Evolutionary conservation across 2,888 invertebrate species (phyloP), one percentile per base, ranked within the genome.

Genomic region (Caenorhabditis parvicauda): DNA sequence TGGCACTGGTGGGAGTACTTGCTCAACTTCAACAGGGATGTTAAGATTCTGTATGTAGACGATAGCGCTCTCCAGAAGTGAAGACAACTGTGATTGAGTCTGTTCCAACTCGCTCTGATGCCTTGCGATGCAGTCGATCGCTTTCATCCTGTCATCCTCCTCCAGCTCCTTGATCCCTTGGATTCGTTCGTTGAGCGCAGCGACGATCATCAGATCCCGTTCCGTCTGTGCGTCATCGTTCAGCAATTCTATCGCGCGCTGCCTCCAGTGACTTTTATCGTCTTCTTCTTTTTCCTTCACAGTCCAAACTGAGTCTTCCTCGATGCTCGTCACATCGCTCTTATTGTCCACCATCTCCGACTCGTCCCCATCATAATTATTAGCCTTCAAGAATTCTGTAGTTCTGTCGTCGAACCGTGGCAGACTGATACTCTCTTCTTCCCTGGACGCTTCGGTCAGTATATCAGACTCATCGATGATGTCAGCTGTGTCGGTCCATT

Each of bases 51-150:
- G 52, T n/a, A 73, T 52, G 54, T 69, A 73, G 1, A 57, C 57
- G 32, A 75, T 74, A 2, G 75, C 74, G 6, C 63, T 60, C 42
- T 72, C 69, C 9, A 75, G 63, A 1, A 75, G 64, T 19, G 52
- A 54, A 43, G 70, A 68, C 46, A 75, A 56, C 46, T 74, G 67
- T 12, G 73, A 64, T 50, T 75, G 75, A 19, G 74, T 74, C 25
- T 67, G 55, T 48, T 75, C 72, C 17, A 74, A 62, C 24, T 62
- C 68, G 39, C 57, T 55, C 48, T 75, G 74, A 53, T 76, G 75
- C 38, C 68, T 51, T 35, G 73, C 69, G 27, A 76, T 76, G 39
- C 65, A 63, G 46, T 72, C 68, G 12, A 70, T 72, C 4, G 67
- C 70, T 19, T 62, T 43, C 7, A 60, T 51, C 3, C 71, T 41